Evolutionary conservation across 2,888 invertebrate species (phyloP).

Genomic region (Metallyticus violacea): DNA sequence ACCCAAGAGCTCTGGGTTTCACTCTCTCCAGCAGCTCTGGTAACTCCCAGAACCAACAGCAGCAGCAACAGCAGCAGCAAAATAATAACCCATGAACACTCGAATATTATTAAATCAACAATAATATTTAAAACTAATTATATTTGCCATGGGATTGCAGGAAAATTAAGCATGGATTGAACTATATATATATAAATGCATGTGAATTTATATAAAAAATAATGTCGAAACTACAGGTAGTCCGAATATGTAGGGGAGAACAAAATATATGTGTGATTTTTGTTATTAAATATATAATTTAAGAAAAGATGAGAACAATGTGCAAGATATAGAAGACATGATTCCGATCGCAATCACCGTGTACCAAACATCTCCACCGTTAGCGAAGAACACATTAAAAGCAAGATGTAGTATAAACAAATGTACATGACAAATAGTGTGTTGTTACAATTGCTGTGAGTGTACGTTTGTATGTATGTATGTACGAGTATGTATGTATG

Average conservation of each 20-base stretch:
- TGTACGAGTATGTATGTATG: constrained; percentile 12
- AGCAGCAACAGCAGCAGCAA: constrained; percentile 27
- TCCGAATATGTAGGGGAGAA: constrained; percentile 15
- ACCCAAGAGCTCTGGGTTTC: constrained; percentile 76
- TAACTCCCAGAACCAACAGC: constrained; percentile 28
- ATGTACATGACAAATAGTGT: constrained; percentile 19
- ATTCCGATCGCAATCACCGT: constrained; percentile 3
- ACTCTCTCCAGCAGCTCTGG: constrained; percentile 51
- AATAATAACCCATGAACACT: constrained; percentile 28
- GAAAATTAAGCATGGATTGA: constrained; percentile 17
- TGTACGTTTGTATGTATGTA: constrained; percentile 12
- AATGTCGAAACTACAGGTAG: constrained; percentile 17
- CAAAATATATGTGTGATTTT: constrained; percentile 27
- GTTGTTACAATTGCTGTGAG: constrained; percentile 20
- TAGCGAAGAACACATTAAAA: neutral
- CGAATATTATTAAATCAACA: constrained; percentile 19
- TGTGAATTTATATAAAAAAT: constrained; percentile 29
- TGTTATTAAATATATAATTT: constrained; percentile 21
- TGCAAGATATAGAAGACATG: constrained; percentile 13
- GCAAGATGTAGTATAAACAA: constrained; percentile 4
- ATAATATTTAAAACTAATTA: neutral
- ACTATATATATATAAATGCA: constrained; percentile 21
- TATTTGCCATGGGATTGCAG: constrained; percentile 1
- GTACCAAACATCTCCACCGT: constrained; percentile 11
- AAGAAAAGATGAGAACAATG: constrained; percentile 7